Conservation (phyloP, 1,140 invertebrate species). For the Colletes gigas region DNA sequence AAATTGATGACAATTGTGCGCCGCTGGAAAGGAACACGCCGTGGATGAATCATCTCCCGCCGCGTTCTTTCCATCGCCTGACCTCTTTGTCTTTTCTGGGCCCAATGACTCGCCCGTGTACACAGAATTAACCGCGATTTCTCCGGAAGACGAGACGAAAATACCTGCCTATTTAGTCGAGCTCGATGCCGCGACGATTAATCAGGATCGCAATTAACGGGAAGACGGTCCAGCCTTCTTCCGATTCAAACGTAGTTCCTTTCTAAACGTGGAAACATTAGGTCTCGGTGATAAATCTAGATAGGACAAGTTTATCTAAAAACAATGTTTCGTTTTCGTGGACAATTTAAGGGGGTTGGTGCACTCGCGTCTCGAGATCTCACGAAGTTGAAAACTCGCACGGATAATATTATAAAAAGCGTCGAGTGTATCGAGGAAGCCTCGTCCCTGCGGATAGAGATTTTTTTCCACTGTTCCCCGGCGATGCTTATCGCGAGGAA, state of each 20-base stretch:
- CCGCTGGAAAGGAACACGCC: slow-evolving; percentile 41
- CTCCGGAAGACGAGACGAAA: slow-evolving; percentile 54
- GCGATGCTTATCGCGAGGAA: slow-evolving; percentile 29
- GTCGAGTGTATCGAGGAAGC: not conserved
- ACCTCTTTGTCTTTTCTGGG: slow-evolving; percentile 58
- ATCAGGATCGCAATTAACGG: not conserved
- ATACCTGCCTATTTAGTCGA: slow-evolving; percentile 1
- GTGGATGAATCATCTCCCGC: slow-evolving; percentile 57
- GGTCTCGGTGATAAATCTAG: no score
- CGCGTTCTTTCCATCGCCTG: slow-evolving; percentile 35
- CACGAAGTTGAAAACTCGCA: not conserved
- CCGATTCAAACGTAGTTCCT: no score
- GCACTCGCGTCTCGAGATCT: not conserved
- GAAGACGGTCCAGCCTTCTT: no score
- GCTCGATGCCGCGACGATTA: slow-evolving; percentile 8
- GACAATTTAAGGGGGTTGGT: no score
- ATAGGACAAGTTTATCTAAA: no score
- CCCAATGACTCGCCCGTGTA: slow-evolving; percentile 37
- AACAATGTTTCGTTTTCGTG: no score
- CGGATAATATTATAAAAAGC: slow-evolving; percentile 1
- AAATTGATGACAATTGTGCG: slow-evolving; percentile 56
- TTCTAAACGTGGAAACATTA: no score
- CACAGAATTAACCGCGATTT: slow-evolving; percentile 63
- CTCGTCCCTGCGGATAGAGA: not conserved
- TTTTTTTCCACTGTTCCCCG: not conserved